Base-by-base conservation (phyloP, 2,113 vertebrate genomes). In the Cavia porcellus region DNA sequence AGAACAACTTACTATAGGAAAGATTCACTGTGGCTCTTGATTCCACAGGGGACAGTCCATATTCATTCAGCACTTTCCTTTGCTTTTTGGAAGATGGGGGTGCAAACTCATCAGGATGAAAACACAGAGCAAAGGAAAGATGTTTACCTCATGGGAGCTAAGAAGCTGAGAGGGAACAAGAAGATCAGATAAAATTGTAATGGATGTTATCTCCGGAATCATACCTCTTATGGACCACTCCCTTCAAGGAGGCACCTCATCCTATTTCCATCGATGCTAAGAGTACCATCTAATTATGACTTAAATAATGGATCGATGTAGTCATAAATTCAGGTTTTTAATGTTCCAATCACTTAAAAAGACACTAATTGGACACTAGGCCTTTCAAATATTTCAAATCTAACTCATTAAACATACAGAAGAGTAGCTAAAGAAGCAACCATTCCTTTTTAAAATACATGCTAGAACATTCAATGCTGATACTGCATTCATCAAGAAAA, bases 191-290 rank as follows among this genome's bases (percentile, higher is more conserved):
- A 35, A 10, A 28, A 35, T 17, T 2, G 30, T 30, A 80, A 3
- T 15, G 52, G 1, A 47, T 74, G 11, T 32, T 7, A 10, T 35
- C 17, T 35, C 47, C 17, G 55, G 20, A 13, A 15, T 20, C 15
- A 20, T 5, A 3, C 30, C 8, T 3, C 0, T 12, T 17, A 11
- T 9, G 30, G 30, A 2, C 47, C 15, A 20, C 25, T 52, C 14
- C 77, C 2, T 9, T 17, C 15, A 32, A 80, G 30, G 47, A 52
- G 47, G 72, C 13, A 10, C 24, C 72, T 4, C 17, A 52, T 52
- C 30, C 13, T 50, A 28, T 32, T 20, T 13, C 77, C 45, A 47
- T 50, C 28, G 25, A 1, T 50, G 35, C 47, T 25, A 2, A 35
- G 5, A 55, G 15, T 35, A 50, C 15, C 30, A 35, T 80, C 45